Evolutionary conservation across 2,888 invertebrate genomes (phyloP).

Genomic region (Linnaemya tessellans): DNA sequence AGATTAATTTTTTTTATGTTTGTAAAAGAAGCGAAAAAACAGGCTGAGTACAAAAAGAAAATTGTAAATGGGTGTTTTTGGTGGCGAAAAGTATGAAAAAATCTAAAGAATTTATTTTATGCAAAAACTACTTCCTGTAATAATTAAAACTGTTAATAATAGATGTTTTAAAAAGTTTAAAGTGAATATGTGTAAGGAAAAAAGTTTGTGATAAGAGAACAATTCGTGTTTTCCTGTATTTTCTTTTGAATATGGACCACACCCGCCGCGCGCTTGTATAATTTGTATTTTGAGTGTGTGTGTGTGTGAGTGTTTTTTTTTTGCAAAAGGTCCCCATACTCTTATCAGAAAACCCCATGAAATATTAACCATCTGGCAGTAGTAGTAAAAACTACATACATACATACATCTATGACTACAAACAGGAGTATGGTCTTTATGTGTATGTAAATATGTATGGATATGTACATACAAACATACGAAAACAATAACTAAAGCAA

Average conservation of each 20-base stretch:
- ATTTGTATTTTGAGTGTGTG: constrained; percentile 76
- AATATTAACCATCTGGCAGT: constrained; percentile 63
- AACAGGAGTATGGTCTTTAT: not conserved
- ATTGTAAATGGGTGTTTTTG: constrained; percentile 42
- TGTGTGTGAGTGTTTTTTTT: constrained; percentile 32
- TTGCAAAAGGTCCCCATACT: constrained; percentile 65
- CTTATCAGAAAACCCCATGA: constrained; percentile 68
- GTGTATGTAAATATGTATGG: not conserved
- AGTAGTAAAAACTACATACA: constrained; percentile 35
- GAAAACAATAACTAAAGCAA: constrained; percentile 28
- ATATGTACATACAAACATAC: not conserved
- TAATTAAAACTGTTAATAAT: not conserved
- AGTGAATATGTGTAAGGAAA: not conserved
- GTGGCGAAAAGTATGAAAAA: constrained; percentile 8
- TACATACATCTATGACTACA: not conserved
- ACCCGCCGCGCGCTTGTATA: constrained; percentile 83
- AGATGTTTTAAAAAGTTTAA: not conserved
- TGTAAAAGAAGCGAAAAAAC: constrained; percentile 30
- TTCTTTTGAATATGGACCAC: constrained; percentile 79
- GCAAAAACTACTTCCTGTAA: not conserved
- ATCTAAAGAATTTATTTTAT: not conserved
- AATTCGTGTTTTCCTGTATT: constrained; percentile 54
- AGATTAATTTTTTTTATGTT: not conserved
- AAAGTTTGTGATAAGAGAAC: constrained; percentile 40
- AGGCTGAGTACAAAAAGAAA: constrained; percentile 43